phyloP scores from a whole-genome alignment of 1,140 invertebrate species.

The Drosophila kanapiae region DNA sequence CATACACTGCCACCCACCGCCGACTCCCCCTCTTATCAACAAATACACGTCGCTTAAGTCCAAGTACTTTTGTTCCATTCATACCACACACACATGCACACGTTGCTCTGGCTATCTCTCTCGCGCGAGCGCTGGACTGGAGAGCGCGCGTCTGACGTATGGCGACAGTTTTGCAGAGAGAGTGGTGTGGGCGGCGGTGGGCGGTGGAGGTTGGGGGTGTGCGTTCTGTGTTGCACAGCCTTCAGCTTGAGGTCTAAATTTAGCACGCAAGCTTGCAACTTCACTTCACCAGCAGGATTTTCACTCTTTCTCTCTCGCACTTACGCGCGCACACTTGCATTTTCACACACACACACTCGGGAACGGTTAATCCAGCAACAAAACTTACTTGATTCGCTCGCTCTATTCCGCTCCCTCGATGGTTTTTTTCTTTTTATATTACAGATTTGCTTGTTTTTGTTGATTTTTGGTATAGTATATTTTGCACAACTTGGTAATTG shows the following conservation, averaged over 20 bases:
- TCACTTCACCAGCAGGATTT: slow-evolving; percentile 51
- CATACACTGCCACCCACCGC: slow-evolving; percentile 16
- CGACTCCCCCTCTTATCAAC: slow-evolving; percentile 11
- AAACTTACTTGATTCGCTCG: slow-evolving; percentile 65
- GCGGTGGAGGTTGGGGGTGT: slow-evolving; percentile 41
- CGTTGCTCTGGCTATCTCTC: slow-evolving; percentile 2
- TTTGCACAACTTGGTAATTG: slow-evolving; percentile 16
- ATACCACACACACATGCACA: slow-evolving; percentile 60
- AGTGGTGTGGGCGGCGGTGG: slow-evolving; percentile 55
- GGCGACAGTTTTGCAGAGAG: slow-evolving; percentile 54
- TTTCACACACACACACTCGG: slow-evolving; percentile 8
- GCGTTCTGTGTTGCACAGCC: slow-evolving; percentile 68
- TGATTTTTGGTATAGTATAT: slow-evolving; percentile 2
- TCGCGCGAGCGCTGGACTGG: slow-evolving; percentile 15
- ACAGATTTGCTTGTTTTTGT: slow-evolving; percentile 11
- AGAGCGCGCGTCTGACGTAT: slow-evolving; percentile 59
- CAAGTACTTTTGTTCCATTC: slow-evolving; percentile 83
- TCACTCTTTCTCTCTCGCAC: slow-evolving; percentile 11
- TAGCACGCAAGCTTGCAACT: slow-evolving; percentile 79
- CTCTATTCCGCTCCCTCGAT: slow-evolving; percentile 4
- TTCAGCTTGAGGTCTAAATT: slow-evolving; percentile 81
- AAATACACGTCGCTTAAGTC: slow-evolving; percentile 37
- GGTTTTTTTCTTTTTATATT: neutral
- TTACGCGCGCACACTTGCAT: slow-evolving; percentile 8
- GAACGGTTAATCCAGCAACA: slow-evolving; percentile 36